Conservation (phyloP, 2,113 vertebrate genomes). For the Irena cyanogastra region DNA sequence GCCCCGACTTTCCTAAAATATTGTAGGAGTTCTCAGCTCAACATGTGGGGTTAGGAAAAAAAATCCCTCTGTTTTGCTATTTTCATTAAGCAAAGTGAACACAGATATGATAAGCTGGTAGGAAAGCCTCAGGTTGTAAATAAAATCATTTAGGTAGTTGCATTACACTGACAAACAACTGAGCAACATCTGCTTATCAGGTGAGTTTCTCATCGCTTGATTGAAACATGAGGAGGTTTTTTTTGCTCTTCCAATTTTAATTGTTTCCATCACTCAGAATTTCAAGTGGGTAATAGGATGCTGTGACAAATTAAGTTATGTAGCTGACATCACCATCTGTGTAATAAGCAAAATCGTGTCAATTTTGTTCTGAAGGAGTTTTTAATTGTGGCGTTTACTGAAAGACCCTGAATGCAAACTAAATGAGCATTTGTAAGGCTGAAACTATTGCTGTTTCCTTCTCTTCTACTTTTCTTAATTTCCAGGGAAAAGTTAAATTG, state of each 20-base stretch:
- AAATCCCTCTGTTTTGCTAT: neutral
- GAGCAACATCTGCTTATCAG: neutral
- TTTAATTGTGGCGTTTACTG: neutral
- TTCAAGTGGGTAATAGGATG: neutral
- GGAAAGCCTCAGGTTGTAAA: neutral
- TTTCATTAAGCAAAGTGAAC: conserved; percentile 7
- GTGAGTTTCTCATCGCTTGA: neutral
- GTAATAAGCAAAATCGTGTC: neutral
- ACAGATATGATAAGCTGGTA: neutral
- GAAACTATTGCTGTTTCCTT: neutral
- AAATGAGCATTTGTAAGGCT: neutral
- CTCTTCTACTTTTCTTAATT: neutral
- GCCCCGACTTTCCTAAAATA: neutral
- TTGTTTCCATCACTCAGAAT: neutral
- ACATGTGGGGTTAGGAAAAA: neutral
- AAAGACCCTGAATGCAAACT: neutral
- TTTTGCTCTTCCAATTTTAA: neutral
- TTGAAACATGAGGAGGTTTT: neutral
- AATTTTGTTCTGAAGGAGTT: neutral
- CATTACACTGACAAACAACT: neutral
- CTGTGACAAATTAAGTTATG: neutral
- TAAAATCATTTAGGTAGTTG: neutral
- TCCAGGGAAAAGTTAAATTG: neutral
- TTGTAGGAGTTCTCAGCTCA: neutral
- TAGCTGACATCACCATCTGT: neutral